phyloP scores from a whole-genome alignment of 2,113 vertebrate genomes.

The Neogobius melanostomus region DNA sequence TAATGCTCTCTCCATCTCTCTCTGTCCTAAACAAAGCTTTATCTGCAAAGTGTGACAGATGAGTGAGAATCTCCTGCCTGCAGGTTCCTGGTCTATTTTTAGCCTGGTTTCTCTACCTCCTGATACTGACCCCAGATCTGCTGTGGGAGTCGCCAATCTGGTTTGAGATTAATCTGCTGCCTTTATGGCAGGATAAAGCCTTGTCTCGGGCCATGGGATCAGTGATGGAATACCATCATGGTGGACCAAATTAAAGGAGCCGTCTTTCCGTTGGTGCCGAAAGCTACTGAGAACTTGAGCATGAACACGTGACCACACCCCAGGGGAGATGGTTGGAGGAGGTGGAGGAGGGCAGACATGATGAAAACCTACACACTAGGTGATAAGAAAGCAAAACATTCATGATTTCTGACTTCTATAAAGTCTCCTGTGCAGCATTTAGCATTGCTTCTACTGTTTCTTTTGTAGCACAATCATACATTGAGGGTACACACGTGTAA shows the following conservation, averaged over 20 bases:
- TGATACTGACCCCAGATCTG: constrained; percentile 57
- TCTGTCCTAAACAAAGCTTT: constrained; percentile 31
- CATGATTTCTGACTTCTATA: not conserved
- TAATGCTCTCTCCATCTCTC: constrained; percentile 4
- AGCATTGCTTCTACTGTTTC: not conserved
- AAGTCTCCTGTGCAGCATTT: not conserved
- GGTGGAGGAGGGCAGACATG: constrained; percentile 46
- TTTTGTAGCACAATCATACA: no score
- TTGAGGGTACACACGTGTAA: not conserved
- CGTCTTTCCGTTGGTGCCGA: constrained; percentile 32
- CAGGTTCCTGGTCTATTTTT: constrained; percentile 65
- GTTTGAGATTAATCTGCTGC: constrained; percentile 55
- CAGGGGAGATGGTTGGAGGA: constrained; percentile 25
- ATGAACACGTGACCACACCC: constrained; percentile 51
- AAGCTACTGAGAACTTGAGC: constrained; percentile 21
- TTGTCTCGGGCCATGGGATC: constrained; percentile 45
- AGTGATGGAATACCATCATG: constrained; percentile 38
- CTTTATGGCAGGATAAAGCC: constrained; percentile 54
- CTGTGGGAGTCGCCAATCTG: constrained; percentile 51
- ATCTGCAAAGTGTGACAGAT: constrained; percentile 37
- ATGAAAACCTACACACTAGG: constrained; percentile 22
- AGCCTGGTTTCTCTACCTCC: constrained; percentile 48
- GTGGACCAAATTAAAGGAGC: constrained; percentile 44
- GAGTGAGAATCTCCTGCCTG: constrained; percentile 47
- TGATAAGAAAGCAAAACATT: constrained; percentile 2